A percentile compares a stretch with the other conserved stretches of the same genome.
Conservation (phyloP, 2,113 vertebrate species). For the Orcinus orca region DNA sequence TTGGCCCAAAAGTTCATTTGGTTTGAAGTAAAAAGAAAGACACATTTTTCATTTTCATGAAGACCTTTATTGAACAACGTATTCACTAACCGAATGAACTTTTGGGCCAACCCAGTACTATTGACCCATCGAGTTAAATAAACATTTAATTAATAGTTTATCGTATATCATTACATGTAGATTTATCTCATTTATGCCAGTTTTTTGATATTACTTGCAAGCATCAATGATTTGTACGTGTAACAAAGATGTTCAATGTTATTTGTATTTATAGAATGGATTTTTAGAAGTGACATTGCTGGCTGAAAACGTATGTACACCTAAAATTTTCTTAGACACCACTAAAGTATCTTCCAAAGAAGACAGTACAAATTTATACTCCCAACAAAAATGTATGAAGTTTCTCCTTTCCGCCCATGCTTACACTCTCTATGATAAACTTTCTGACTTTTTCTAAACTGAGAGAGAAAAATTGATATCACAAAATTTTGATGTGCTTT, state of each 20-base stretch:
- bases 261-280: not conserved
- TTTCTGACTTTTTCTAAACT: not conserved
- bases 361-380: not conserved
- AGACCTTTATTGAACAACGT: no score
- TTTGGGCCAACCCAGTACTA: no score
- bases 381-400: not conserved
- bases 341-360: not conserved
- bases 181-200: not conserved
- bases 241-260: not conserved
- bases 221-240: not conserved
- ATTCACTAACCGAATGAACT: no score
- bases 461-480: not conserved
- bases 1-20: no score
- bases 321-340: not conserved
- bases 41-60: no score
- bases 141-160: not conserved
- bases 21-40: no score
- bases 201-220: not conserved
- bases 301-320: not conserved
- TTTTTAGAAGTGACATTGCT: slow-evolving; percentile 1
- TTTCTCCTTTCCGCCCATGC: not conserved
- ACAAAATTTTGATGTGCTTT: not conserved
- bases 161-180: not conserved
- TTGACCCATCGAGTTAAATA: not conserved
- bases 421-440: not conserved